phyloP scores from a whole-genome alignment of 1,140 invertebrate species.

The Brachionus asplanchnoidis region DNA sequence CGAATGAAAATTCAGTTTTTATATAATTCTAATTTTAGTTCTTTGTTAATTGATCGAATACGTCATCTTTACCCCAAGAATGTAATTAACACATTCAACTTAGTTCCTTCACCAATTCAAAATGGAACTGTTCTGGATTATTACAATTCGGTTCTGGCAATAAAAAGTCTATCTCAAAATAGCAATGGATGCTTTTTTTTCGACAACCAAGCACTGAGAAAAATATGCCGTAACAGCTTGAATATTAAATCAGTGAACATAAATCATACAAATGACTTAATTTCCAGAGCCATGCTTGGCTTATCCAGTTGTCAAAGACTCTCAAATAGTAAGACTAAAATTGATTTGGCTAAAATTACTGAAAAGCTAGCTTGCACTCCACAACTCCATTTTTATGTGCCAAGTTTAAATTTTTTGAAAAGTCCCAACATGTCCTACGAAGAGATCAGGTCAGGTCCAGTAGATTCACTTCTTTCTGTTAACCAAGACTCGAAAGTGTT shows the following conservation, averaged over 20 bases:
- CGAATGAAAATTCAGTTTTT: too few relatives aligned
- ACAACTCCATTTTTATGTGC: not conserved
- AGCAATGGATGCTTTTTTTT: not conserved
- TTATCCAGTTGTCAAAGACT: not conserved
- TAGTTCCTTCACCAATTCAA: not conserved
- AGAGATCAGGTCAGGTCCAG: not conserved
- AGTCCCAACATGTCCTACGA: not conserved
- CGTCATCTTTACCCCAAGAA: not conserved
- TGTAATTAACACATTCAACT: not conserved
- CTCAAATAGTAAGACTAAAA: not conserved
- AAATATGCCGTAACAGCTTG: not conserved
- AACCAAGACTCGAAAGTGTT: not conserved
- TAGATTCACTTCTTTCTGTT: not conserved
- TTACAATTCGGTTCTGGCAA: not conserved
- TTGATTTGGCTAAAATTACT: not conserved
- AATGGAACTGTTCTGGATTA: constrained; percentile 6
- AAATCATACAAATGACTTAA: not conserved
- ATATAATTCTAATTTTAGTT: not conserved
- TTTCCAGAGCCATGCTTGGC: not conserved
- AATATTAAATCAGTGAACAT: not conserved
- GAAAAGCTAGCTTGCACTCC: not conserved
- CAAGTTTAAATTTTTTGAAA: not conserved
- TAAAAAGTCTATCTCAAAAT: not conserved
- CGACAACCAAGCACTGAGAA: not conserved
- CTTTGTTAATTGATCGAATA: not conserved